Evolutionary conservation across 2,113 vertebrate genomes (phyloP).

Genomic region (Pseudopodoces humilis): DNA sequence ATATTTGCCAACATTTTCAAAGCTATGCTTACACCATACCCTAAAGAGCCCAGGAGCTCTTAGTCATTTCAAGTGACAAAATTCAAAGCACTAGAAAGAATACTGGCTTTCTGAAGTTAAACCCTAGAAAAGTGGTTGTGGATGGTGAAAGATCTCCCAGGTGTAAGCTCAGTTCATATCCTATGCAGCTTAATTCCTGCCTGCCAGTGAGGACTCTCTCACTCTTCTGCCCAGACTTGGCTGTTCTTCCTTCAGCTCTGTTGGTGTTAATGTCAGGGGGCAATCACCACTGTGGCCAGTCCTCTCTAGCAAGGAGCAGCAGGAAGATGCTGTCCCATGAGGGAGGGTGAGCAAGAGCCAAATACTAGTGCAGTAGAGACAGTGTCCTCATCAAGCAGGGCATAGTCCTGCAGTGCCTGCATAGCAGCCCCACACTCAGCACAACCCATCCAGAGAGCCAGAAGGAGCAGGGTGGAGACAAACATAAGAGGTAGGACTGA

Average conservation of each 20-base stretch:
- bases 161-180: not conserved
- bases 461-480: not conserved
- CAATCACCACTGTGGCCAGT: not conserved
- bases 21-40: not conserved
- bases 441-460: not conserved
- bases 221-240: no score
- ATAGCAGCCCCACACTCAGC: not conserved
- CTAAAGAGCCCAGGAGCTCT: not conserved
- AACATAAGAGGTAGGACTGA: not conserved
- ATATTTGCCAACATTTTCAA: not conserved
- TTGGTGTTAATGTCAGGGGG: not conserved
- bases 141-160: not conserved
- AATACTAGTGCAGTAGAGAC: rapidly evolving
- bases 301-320: not conserved
- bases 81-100: not conserved
- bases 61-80: not conserved
- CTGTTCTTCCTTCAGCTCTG: not conserved
- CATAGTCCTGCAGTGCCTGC: not conserved
- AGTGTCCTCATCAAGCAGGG: not conserved
- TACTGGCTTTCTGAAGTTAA: not conserved
- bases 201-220: not conserved
- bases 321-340: not conserved
- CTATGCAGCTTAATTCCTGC: not conserved
- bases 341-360: not conserved
- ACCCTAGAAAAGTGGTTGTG: not conserved